These are phyloP conservation scores for Anoura caudifer DNA, from an alignment of 2,113 vertebrate genomes.

Conservation along the genomic window DNA sequence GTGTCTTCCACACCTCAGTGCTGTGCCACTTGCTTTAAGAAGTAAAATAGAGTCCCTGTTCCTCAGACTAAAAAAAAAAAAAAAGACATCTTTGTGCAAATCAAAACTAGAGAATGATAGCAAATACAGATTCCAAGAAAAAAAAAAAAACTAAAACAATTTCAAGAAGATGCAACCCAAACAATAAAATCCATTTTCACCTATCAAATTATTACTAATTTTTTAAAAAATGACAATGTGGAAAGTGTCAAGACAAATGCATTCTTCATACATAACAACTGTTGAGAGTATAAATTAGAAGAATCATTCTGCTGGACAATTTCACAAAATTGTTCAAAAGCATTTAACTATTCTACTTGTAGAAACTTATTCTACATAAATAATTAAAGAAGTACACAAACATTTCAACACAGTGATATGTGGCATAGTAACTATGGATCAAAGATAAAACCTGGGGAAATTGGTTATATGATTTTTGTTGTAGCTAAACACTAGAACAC, in stretches of 20 bases:
- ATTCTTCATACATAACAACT: not conserved
- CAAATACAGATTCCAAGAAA: not conserved
- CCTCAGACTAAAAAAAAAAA: not conserved
- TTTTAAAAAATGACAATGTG: not conserved
- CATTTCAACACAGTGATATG: not conserved
- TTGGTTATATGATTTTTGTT: not conserved
- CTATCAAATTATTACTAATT: not conserved
- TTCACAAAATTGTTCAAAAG: constrained; percentile 17
- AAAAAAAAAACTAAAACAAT: constrained; percentile 17
- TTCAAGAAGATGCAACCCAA: not conserved
- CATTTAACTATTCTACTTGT: not conserved
- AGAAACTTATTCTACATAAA: not conserved
- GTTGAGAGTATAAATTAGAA: not conserved
- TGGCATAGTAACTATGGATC: not conserved
- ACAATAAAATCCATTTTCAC: not conserved
- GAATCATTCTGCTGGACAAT: not conserved
- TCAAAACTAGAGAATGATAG: not conserved
- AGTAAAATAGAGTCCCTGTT: not conserved
- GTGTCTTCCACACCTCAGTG: not conserved
- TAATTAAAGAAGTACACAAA: not conserved
- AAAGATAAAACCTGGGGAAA: not conserved
- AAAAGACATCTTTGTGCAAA: not conserved
- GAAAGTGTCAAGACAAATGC: not conserved
- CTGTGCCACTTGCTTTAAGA: not conserved
- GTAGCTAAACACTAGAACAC: not conserved